Conservation (phyloP, 2,888 invertebrate species). For the Catotricha subobsoleta region DNA sequence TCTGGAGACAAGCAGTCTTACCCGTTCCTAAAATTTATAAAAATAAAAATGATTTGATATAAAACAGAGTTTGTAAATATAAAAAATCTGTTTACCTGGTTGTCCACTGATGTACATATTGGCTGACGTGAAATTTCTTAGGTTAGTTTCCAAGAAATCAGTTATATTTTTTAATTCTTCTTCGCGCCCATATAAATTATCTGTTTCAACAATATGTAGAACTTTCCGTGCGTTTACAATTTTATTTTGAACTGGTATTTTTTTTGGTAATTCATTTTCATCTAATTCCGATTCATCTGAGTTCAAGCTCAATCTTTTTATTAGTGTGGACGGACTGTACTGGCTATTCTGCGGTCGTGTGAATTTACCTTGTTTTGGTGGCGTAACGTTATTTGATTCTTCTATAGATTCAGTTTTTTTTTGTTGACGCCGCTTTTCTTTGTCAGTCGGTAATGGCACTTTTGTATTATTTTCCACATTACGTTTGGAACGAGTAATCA, state of each 20-base stretch:
- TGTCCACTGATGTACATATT: conserved; percentile 90
- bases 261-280: neutral
- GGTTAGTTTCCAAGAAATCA: conserved; percentile 46
- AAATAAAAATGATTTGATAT: neutral
- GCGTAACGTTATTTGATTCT: conserved; percentile 15
- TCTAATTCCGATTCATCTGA: conserved; percentile 7
- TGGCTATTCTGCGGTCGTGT: conserved; percentile 12
- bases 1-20: conserved; percentile 75
- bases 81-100: conserved; percentile 36
- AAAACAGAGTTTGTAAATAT: neutral
- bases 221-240: conserved; percentile 27
- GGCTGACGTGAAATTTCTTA: conserved; percentile 47
- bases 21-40: conserved; percentile 51
- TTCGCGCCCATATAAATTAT: conserved; percentile 56
- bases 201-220: conserved; percentile 28
- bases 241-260: conserved; percentile 15
- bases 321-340: conserved; percentile 22
- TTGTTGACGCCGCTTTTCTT: conserved; percentile 2
- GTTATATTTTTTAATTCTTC: conserved; percentile 50
- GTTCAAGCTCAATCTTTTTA: conserved; percentile 20
- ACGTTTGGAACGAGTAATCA: neutral
- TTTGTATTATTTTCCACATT: neutral
- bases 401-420: conserved; percentile 1
- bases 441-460: neutral
- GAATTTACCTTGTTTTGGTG: conserved; percentile 21